Evolutionary conservation across 2,888 invertebrate genomes (phyloP).

Genomic region (Drepanosiphum platanoidis): DNA sequence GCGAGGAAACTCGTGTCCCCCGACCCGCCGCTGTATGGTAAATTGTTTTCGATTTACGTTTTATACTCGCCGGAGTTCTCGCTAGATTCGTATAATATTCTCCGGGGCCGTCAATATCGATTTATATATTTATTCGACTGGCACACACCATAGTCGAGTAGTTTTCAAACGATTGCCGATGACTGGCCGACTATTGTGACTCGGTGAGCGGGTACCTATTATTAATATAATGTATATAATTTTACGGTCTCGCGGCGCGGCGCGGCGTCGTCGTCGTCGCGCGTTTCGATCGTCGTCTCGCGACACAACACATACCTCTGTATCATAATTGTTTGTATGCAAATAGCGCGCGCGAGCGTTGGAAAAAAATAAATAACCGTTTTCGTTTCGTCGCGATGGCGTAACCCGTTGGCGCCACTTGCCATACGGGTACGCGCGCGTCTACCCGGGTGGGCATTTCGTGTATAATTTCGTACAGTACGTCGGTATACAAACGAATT

Average conservation of each 20-base stretch:
- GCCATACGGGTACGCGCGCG: neutral
- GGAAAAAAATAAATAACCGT: too few species aligned
- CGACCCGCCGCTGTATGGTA: too few species aligned
- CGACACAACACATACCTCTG: neutral
- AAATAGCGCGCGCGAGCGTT: neutral
- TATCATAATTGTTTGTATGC: conserved; percentile 39
- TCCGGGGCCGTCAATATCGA: too few species aligned
- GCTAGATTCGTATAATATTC: too few species aligned
- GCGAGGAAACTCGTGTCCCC: too few species aligned
- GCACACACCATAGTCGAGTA: too few species aligned
- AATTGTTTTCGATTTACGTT: too few species aligned
- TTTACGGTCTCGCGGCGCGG: neutral
- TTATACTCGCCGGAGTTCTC: too few species aligned
- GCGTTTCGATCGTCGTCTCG: neutral
- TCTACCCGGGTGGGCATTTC: neutral
- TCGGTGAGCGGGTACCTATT: neutral
- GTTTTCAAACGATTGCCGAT: too few species aligned
- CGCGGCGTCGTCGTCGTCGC: neutral
- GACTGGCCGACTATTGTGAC: too few species aligned
- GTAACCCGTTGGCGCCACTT: conserved; percentile 50
- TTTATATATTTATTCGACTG: too few species aligned
- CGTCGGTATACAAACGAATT: neutral
- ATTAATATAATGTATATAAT: neutral
- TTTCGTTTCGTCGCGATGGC: neutral
- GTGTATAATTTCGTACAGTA: neutral